phyloP scores from a whole-genome alignment of 1,140 invertebrate genomes.

The Paraescarpia echinospica region DNA sequence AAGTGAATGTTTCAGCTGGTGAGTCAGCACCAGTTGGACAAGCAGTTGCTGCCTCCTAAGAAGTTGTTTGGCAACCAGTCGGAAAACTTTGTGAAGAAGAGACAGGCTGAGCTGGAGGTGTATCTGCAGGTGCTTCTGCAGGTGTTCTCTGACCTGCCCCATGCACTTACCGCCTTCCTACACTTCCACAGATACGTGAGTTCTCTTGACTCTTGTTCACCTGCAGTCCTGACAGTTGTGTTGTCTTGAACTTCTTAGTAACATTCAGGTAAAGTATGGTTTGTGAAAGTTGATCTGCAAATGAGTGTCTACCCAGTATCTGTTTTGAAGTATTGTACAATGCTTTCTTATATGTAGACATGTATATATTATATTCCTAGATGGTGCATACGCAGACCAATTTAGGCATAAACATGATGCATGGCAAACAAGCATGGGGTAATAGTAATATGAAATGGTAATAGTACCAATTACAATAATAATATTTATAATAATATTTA shows the following conservation, averaged over 20 bases:
- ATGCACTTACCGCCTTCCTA: constrained; percentile 50
- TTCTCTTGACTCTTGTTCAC: constrained; percentile 18
- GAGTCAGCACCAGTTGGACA: constrained; percentile 57
- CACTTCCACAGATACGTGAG: constrained; percentile 60
- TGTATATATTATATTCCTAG: too few species aligned
- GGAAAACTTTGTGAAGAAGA: constrained; percentile 81
- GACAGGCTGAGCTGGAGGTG: constrained; percentile 74
- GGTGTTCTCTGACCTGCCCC: constrained; percentile 44
- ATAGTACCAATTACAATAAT: too few species aligned
- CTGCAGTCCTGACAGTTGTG: background rate
- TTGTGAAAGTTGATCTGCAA: background rate
- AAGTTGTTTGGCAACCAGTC: constrained; percentile 80
- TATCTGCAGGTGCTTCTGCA: constrained; percentile 72
- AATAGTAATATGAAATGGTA: too few species aligned
- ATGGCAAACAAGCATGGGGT: too few species aligned
- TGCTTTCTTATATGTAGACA: background rate
- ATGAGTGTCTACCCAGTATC: background rate
- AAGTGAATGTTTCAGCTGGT: background rate
- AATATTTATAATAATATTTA: too few species aligned
- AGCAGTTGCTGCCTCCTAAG: constrained; percentile 86
- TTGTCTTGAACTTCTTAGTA: background rate
- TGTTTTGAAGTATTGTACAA: background rate
- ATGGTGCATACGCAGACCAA: too few species aligned
- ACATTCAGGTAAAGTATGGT: background rate
- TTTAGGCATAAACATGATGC: too few species aligned